phyloP scores from a whole-genome alignment of 2,888 invertebrate species.

The Melanostoma scalare region DNA sequence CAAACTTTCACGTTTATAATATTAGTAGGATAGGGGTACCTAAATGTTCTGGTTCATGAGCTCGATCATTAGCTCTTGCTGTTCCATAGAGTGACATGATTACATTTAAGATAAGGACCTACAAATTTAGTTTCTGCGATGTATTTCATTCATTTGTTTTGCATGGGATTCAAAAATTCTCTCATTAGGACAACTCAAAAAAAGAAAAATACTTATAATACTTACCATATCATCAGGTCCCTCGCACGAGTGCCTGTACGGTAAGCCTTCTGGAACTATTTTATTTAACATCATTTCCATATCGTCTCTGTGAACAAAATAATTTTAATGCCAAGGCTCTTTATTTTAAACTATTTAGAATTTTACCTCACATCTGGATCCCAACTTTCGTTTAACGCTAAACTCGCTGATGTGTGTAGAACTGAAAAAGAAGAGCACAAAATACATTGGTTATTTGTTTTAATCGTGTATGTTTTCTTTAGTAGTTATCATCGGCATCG shows the following conservation, averaged over 20 bases:
- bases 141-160: too few relatives aligned
- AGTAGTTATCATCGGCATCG: too few relatives aligned
- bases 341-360: constrained; percentile 29
- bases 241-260: constrained; percentile 98
- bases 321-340: constrained; percentile 3
- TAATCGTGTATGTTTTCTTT: too few relatives aligned
- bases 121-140: too few relatives aligned
- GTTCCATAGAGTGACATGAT: too few relatives aligned
- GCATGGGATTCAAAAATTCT: too few relatives aligned
- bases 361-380: constrained; percentile 93
- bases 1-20: too few relatives aligned
- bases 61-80: too few relatives aligned
- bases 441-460: neutral
- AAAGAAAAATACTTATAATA: neutral
- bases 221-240: constrained; percentile 99
- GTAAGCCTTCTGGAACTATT: constrained; percentile 98
- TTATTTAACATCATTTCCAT: constrained; percentile 99
- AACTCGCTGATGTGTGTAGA: constrained; percentile 98
- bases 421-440: constrained; percentile 85
- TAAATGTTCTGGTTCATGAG: too few relatives aligned
- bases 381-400: constrained; percentile 99
- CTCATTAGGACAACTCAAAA: neutral
- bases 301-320: constrained; percentile 87
- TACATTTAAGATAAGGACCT: too few relatives aligned
- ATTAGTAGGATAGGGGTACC: too few relatives aligned